A percentile compares a stretch with the other conserved stretches of the same genome.
phyloP scores from a whole-genome alignment of 2,113 vertebrate species.

The Heterotis niloticus region DNA sequence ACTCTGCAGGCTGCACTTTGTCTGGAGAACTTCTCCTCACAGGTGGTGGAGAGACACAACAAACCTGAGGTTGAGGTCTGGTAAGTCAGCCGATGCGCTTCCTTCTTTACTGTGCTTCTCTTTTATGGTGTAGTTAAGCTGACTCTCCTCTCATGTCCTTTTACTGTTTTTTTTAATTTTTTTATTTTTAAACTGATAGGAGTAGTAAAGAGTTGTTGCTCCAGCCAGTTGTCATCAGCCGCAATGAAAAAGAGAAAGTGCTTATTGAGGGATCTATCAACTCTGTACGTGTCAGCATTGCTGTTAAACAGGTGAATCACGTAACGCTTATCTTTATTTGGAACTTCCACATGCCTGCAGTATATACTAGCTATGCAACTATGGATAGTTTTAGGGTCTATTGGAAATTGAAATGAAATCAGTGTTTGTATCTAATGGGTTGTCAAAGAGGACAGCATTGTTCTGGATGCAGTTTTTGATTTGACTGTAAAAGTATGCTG shows the following conservation, averaged over 20 bases:
- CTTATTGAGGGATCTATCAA: slow-evolving; percentile 97
- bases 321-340: neutral
- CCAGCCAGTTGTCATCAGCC: slow-evolving; percentile 93
- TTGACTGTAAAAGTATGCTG: too few species aligned
- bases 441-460: too few species aligned
- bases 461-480: too few species aligned
- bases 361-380: neutral
- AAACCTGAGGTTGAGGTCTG: slow-evolving; percentile 97
- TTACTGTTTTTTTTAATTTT: too few species aligned
- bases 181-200: slow-evolving; percentile 55
- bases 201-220: slow-evolving; percentile 95
- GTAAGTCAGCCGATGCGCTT: slow-evolving; percentile 56
- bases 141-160: neutral
- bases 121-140: neutral
- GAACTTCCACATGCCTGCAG: neutral
- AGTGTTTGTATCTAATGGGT: too few species aligned
- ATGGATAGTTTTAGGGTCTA: too few species aligned
- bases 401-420: too few species aligned
- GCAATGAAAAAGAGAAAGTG: slow-evolving; percentile 97
- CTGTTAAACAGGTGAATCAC: slow-evolving; percentile 87
- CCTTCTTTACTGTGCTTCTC: neutral
- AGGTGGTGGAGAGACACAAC: slow-evolving; percentile 97
- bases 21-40: slow-evolving; percentile 97
- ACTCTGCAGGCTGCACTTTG: slow-evolving; percentile 95
- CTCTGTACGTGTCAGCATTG: slow-evolving; percentile 96